phyloP scores from a whole-genome alignment of 1,140 invertebrate species.

The Tribolium castaneum region DNA sequence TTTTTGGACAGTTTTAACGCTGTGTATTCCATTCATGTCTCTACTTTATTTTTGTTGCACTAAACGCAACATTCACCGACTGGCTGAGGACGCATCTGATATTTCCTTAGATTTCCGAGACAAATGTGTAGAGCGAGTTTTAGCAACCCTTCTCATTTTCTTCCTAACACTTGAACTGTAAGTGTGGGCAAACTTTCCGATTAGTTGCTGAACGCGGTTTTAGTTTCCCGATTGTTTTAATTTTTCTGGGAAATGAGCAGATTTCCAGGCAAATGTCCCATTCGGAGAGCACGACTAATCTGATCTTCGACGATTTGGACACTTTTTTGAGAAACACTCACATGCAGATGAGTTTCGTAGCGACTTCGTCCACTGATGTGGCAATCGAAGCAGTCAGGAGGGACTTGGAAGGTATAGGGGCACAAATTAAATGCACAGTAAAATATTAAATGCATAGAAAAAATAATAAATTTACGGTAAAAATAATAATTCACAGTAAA shows the following conservation, averaged over 20 bases:
- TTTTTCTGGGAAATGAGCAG: conserved; percentile 72
- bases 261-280: conserved; percentile 67
- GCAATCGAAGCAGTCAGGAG: conserved; percentile 69
- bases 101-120: conserved; percentile 58
- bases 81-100: conserved; percentile 54
- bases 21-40: conserved; percentile 48
- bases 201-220: conserved; percentile 38
- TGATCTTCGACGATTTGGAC: conserved; percentile 70
- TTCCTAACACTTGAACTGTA: conserved; percentile 65
- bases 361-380: conserved; percentile 71
- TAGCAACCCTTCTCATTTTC: conserved; percentile 62
- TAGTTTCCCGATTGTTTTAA: conserved; percentile 66
- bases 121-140: conserved; percentile 60
- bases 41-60: conserved; percentile 42
- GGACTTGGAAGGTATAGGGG: conserved; percentile 72
- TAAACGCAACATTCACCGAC: conserved; percentile 30
- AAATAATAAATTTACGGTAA: no score
- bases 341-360: conserved; percentile 69
- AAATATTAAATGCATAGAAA: no score
- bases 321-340: conserved; percentile 71
- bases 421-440: no score
- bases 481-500: no score
- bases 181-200: conserved; percentile 49
- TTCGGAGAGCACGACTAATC: conserved; percentile 67
- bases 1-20: conserved; percentile 48